Evolutionary conservation across 2,113 vertebrate species (phyloP).

Genomic region (Brachirus orientalis): DNA sequence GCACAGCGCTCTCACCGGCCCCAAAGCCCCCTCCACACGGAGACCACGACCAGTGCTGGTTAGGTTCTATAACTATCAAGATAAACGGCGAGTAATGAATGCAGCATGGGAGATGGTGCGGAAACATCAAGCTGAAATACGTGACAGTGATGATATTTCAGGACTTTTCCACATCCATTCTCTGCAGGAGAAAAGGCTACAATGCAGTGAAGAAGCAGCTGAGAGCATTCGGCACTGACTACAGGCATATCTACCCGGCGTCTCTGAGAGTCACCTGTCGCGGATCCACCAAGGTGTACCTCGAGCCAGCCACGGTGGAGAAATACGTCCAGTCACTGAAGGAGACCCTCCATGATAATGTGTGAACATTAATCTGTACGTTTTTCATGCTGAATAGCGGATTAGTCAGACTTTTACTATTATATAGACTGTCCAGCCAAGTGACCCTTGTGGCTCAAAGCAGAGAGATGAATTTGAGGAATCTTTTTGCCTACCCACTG

Average conservation of each 20-base stretch:
- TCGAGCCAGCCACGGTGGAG: background rate
- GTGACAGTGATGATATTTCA: constrained; percentile 3
- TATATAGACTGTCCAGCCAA: too few relatives aligned
- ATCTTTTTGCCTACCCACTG: too few relatives aligned
- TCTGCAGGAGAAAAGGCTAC: background rate
- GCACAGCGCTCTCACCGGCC: background rate
- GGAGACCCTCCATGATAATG: background rate
- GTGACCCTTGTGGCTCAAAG: too few relatives aligned
- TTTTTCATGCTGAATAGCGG: too few relatives aligned
- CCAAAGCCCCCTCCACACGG: background rate
- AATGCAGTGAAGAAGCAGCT: background rate
- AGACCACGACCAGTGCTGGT: too few relatives aligned
- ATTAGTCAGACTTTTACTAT: too few relatives aligned
- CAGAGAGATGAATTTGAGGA: too few relatives aligned
- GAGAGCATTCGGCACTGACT: background rate
- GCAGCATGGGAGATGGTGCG: background rate
- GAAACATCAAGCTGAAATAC: background rate
- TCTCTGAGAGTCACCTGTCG: constrained; percentile 2
- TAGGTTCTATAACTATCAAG: constrained; percentile 1
- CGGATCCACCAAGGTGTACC: background rate
- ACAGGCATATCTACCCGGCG: background rate
- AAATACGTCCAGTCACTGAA: background rate
- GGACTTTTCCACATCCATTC: background rate
- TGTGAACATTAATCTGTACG: too few relatives aligned
- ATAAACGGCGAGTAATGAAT: background rate